phyloP scores from a whole-genome alignment of 2,888 invertebrate species.

The Nomada flava region DNA sequence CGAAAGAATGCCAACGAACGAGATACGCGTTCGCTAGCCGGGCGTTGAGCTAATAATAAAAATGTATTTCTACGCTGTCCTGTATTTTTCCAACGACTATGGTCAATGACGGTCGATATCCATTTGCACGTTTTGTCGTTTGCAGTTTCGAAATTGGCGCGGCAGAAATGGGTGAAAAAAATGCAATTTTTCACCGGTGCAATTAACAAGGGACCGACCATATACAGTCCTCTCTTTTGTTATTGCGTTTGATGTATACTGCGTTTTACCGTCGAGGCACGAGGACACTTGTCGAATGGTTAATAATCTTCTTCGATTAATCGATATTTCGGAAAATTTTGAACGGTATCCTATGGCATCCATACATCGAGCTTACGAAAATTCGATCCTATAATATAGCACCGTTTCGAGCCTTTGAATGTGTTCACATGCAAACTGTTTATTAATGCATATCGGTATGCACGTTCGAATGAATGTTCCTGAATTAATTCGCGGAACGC shows the following conservation, averaged over 20 bases:
- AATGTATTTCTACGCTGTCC: background rate
- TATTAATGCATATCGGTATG: background rate
- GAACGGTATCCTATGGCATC: too few relatives aligned
- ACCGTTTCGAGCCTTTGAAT: background rate
- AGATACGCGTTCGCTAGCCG: background rate
- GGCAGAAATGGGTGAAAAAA: background rate
- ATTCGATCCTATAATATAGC: background rate
- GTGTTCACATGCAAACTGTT: slow-evolving; percentile 27
- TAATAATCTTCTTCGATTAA: background rate
- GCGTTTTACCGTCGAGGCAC: background rate
- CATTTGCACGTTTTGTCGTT: slow-evolving; percentile 14
- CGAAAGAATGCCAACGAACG: slow-evolving; percentile 4
- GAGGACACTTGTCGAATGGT: background rate
- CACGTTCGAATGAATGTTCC: too few relatives aligned
- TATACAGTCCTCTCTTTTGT: background rate
- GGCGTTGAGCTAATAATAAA: slow-evolving; percentile 24
- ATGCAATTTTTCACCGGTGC: background rate
- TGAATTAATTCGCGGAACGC: too few relatives aligned
- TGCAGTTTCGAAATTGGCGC: background rate
- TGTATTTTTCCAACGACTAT: slow-evolving; percentile 13
- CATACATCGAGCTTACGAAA: slow-evolving; percentile 16
- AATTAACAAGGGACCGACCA: slow-evolving; percentile 3
- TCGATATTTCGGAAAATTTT: background rate
- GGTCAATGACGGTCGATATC: slow-evolving; percentile 29
- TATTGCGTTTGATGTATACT: background rate